phyloP scores from a whole-genome alignment of 2,888 invertebrate species.

The Philopedon plagiatum region DNA sequence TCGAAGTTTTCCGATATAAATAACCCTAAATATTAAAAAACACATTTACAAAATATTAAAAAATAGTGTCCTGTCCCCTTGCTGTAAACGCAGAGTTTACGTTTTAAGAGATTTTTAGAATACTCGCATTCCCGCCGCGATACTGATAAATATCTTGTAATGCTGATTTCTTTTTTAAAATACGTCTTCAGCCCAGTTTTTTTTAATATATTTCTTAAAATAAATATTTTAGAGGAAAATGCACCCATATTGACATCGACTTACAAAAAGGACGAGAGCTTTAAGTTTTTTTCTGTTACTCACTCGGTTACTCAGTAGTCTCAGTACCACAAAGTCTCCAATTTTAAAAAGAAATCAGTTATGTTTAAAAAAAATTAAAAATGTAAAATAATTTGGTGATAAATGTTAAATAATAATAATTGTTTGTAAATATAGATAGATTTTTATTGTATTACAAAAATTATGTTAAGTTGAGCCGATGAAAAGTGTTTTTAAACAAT shows the following conservation, averaged over 20 bases:
- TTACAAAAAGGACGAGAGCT: too few species aligned
- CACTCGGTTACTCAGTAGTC: too few species aligned
- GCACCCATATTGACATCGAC: too few species aligned
- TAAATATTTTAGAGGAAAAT: too few species aligned
- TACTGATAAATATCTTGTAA: neutral
- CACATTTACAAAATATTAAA: too few species aligned
- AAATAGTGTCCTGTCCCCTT: neutral
- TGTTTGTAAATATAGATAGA: constrained; percentile 52
- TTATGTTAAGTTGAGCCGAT: constrained; percentile 35
- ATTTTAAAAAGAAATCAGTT: constrained; percentile 3
- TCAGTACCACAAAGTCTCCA: too few species aligned
- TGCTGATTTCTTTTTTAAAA: neutral
- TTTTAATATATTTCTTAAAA: too few species aligned
- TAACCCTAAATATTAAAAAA: too few species aligned
- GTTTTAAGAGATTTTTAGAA: neutral
- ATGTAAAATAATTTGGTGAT: constrained; percentile 48
- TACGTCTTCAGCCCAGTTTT: neutral
- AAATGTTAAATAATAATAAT: constrained; percentile 49
- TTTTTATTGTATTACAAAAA: constrained; percentile 46
- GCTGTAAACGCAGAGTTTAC: neutral
- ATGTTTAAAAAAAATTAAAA: constrained; percentile 11
- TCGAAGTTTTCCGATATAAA: too few species aligned
- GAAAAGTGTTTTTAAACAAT: constrained; percentile 51
- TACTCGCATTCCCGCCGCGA: neutral
- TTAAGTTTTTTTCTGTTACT: too few species aligned